A percentile compares a stretch with the other conserved stretches of the same genome.
These are phyloP conservation scores for Glaucidium brasilianum DNA, from an alignment of 2,113 vertebrate species.

Conservation along the genomic window DNA sequence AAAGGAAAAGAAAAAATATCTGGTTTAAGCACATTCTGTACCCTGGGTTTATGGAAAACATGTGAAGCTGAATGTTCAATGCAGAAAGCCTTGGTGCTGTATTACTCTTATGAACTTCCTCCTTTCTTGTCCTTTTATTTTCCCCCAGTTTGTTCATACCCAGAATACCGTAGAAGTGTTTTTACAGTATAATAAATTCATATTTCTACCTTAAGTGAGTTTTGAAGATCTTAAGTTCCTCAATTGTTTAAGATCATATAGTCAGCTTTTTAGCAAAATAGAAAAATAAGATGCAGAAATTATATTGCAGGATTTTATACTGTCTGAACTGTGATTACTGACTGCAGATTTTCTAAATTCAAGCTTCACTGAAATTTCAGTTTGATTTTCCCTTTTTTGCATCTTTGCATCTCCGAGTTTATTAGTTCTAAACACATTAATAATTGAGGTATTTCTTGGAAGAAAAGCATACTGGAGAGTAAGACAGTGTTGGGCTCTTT, in stretches of 20 bases:
- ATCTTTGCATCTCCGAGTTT: not conserved
- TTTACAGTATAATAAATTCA: not conserved
- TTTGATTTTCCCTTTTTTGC: not conserved
- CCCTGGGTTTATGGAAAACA: not conserved
- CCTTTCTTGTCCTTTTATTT: not conserved
- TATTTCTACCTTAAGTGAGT: not conserved
- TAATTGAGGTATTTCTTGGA: not conserved
- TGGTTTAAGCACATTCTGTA: not conserved
- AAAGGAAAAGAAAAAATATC: too few relatives aligned
- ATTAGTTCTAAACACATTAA: not conserved
- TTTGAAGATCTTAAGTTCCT: not conserved
- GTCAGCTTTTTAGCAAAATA: not conserved
- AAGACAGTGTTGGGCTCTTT: not conserved
- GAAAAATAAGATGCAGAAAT: not conserved
- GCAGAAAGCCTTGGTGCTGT: not conserved
- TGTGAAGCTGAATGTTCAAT: not conserved
- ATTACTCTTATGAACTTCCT: not conserved
- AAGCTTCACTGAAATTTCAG: not conserved
- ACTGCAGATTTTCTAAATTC: not conserved
- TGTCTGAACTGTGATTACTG: not conserved
- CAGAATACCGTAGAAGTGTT: not conserved
- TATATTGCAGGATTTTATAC: not conserved
- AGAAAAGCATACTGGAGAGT: not conserved
- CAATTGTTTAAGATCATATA: not conserved
- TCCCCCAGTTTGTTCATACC: rapidly evolving